A percentile compares a stretch with the other conserved stretches of the same genome.
Evolutionary conservation across 2,113 vertebrate genomes (phyloP).

Genomic region (Sapayoa aenigma): DNA sequence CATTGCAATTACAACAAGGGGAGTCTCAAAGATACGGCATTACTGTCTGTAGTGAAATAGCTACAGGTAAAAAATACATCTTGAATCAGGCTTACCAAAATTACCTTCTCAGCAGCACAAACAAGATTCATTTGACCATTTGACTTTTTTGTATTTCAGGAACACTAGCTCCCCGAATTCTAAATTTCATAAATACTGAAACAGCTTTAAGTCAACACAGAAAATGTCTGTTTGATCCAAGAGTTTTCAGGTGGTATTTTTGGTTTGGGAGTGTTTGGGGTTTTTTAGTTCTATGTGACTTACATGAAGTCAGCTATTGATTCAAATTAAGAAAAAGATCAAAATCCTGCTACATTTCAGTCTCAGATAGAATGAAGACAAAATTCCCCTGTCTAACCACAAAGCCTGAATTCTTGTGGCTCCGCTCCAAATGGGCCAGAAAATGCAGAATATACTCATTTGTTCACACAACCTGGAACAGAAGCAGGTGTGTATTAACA

Average conservation of each 20-base stretch:
- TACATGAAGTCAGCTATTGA: neutral
- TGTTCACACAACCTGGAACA: neutral
- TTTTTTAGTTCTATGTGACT: neutral
- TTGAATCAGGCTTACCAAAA: neutral
- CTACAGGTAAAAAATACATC: neutral
- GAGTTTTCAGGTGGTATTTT: neutral
- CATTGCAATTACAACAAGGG: neutral
- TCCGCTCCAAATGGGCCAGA: neutral
- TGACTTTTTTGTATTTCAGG: neutral
- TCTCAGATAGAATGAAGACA: neutral
- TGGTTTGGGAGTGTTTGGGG: too few species aligned
- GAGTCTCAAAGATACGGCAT: neutral
- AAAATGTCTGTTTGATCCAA: neutral
- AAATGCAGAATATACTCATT: neutral
- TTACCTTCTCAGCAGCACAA: neutral
- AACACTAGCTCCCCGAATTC: neutral
- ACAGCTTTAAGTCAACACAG: neutral
- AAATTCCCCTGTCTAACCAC: neutral
- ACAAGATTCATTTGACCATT: neutral
- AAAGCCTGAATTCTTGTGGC: neutral
- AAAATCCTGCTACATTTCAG: neutral
- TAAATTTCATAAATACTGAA: neutral
- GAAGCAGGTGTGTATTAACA: neutral
- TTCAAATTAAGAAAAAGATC: neutral
- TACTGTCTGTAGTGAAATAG: neutral